These are phyloP conservation scores for Trisateles emortualis DNA, from an alignment of 2,888 invertebrate species.

Conservation along the genomic window DNA sequence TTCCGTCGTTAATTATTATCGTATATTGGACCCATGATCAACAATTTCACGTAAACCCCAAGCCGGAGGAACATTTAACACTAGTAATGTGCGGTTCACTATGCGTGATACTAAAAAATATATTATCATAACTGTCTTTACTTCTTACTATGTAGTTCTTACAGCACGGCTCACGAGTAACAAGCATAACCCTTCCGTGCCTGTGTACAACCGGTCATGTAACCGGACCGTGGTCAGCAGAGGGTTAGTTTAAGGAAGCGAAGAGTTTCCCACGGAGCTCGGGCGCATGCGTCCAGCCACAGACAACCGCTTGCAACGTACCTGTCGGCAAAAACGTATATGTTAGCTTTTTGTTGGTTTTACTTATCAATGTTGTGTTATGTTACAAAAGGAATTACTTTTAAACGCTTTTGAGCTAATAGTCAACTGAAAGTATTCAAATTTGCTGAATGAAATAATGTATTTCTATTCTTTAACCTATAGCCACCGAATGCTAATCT, in stretches of 20 bases:
- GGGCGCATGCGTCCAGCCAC: conserved; percentile 45
- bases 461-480: no score
- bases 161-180: no score
- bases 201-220: conserved; percentile 40
- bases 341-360: conserved; percentile 29
- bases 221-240: conserved; percentile 41
- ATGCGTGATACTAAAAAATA: background rate
- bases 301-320: conserved; percentile 42
- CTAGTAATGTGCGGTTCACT: background rate
- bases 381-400: background rate
- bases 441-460: no score
- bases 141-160: background rate
- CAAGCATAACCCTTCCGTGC: conserved; percentile 24
- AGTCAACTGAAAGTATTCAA: no score
- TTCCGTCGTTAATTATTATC: no score
- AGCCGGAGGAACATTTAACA: no score
- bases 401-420: background rate
- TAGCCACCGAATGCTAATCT: no score
- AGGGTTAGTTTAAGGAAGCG: conserved; percentile 56
- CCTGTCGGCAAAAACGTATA: conserved; percentile 48
- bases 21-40: no score
- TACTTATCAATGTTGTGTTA: background rate
- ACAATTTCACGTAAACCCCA: no score
- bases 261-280: conserved; percentile 56
- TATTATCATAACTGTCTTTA: conserved; percentile 6